Conservation (phyloP, 2,113 vertebrate genomes). For the Cololabis saira region DNA sequence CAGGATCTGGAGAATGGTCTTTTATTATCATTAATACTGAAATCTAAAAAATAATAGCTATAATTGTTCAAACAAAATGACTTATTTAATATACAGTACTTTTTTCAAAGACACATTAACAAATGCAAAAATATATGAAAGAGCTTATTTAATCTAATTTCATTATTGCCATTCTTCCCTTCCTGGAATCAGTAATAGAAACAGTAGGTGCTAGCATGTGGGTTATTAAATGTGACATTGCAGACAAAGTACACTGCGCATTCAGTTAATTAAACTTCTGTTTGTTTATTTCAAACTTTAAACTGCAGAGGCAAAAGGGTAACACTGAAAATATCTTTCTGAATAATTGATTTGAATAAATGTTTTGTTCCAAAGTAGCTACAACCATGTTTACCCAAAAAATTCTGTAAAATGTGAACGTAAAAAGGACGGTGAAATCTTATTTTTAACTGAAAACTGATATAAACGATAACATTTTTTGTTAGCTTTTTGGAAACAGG, state of each 20-base stretch:
- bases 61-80: not conserved
- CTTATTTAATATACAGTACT: not conserved
- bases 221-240: not conserved
- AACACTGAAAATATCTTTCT: not conserved
- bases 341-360: not conserved
- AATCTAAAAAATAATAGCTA: not conserved
- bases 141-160: not conserved
- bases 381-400: no score
- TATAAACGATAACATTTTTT: no score
- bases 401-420: no score
- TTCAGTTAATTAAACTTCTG: constrained; percentile 18
- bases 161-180: not conserved
- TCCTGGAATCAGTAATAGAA: not conserved
- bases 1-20: not conserved
- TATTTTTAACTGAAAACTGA: not conserved
- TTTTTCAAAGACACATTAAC: not conserved
- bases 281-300: constrained; percentile 3
- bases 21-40: not conserved
- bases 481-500: no score
- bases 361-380: not conserved
- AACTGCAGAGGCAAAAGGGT: not conserved
- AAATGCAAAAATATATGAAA: not conserved
- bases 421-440: not conserved
- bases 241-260: not conserved
- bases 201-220: not conserved